Base-by-base conservation (phyloP, 2,888 invertebrate genomes). In the Napeogenes sylphis region DNA sequence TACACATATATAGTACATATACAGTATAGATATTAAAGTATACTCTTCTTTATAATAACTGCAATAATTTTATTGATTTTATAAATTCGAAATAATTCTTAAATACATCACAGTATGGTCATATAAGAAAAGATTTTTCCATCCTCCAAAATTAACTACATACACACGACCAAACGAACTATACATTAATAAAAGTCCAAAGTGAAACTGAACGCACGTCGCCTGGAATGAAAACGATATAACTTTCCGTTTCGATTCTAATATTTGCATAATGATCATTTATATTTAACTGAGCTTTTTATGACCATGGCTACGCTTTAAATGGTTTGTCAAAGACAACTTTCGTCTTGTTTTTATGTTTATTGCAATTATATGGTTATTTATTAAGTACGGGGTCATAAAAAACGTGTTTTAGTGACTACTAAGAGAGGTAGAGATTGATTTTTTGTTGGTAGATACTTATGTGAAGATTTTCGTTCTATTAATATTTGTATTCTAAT, bases 231-330 rank as follows among this genome's bases (percentile, higher is more conserved):
- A 51, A 51, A 51, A 51, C 51, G 21, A 51, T 30, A 30, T 51
- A 51, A 51, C 51, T 51, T 51, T 51, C 51, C 30, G 51, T 51
- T 51, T 51, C 51, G 51, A 51, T 51, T 51, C 51, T 51, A 51
- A 51, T 55, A 68, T 70, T 70, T 65, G 59, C 69, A 65, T 69
- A 69, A 64, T 63, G 61, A 54, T 58, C 66, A 63, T 56, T 66
- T 63, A 65, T 67, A 67, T 63, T 65, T 64, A 67, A 63, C 55
- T 51, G 54, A 59, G 46, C 58, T 63, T 69, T 66, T 70, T 69
- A 69, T 61, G 62, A 58, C 8, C 61, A 51, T 55, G 64, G 46
- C 51, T 61, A 51, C 51, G 65, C 65, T 68, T 67, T 57, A 59
- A 65, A 66, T 57, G 60, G 58, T 59, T 58, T 64, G 61, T 62